Evolutionary conservation across 2,797 vertebrate genomes (phyloP).

Genomic region (Champsocephalus gunnari): DNA sequence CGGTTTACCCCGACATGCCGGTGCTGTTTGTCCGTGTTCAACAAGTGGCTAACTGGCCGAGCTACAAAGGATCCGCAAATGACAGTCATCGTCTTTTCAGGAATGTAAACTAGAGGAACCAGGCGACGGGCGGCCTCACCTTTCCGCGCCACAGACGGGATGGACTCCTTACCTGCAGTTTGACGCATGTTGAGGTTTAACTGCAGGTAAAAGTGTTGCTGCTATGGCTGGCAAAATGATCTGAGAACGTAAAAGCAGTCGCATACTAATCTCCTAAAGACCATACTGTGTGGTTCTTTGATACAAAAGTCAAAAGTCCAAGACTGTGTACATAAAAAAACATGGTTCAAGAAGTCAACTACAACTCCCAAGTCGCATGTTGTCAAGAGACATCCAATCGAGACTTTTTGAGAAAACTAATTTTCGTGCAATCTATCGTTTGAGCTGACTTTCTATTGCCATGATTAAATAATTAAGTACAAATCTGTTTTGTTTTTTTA

Average conservation of each 20-base stretch:
- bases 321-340: neutral
- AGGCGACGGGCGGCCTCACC: constrained; percentile 38
- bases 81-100: neutral
- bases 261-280: neutral
- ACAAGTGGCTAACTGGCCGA: constrained; percentile 59
- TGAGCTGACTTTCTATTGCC: neutral
- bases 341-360: neutral
- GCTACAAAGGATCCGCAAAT: constrained; percentile 22
- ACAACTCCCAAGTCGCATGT: neutral
- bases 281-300: neutral
- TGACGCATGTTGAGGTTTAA: constrained; percentile 21
- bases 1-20: neutral
- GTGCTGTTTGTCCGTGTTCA: constrained; percentile 54
- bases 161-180: constrained; percentile 10
- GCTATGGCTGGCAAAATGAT: neutral
- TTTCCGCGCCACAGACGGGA: constrained; percentile 20
- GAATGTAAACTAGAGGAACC: constrained; percentile 35
- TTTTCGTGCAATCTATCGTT: neutral
- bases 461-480: no score
- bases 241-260: neutral
- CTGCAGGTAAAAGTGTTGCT: neutral
- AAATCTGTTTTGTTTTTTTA: neutral
- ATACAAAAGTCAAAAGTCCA: neutral
- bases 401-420: neutral
- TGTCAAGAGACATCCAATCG: neutral